Evolutionary conservation across 1,140 invertebrate species (phyloP), one percentile per base, ranked within the genome.

Genomic region (Sinonovacula constricta): DNA sequence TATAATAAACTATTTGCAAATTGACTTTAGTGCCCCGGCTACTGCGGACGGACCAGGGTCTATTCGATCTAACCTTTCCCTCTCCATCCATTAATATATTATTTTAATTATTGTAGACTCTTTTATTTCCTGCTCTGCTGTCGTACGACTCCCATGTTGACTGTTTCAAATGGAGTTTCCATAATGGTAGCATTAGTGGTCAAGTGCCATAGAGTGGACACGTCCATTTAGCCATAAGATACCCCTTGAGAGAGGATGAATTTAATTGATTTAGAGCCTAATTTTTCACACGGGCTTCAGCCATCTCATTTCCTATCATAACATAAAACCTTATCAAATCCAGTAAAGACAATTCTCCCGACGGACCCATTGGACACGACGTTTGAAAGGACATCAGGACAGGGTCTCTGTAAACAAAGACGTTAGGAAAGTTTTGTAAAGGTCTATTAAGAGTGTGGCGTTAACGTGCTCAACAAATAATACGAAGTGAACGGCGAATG

Each of bases 101-200:
- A 76, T 76, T 76, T 76, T 76, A 76, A 76, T 76, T 76, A 76
- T 76, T 53, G 62, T 67, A 76, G 72, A 76, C 72, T 76, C 45
- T 57, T 76, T 76, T 76, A 76, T 76, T 63, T 63, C 72, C 51
- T 63, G 66, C 65, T 62, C 30, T 67, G 28, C 39, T 53, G 72
- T 65, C 60, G 28, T 76, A 76, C 67, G 39, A 28, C 30, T 28
- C 72, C 72, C 72, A 14, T 12, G 72, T 34, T 56, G 56, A 28
- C 49, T 15, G 28, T 34, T 45, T 49, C 65, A 76, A 76, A 76
- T 76, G 72, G 72, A 76, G 62, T 76, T 76, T 67, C 53, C 14
- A 65, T 66, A 57, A 76, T 59, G 31, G 49, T 67, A 53, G 63
- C 72, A 76, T 76, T 67, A 66, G 45, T 45, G 72, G 63, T 67